phyloP scores from a whole-genome alignment of 2,797 vertebrate species.

The Acipenser oxyrinchus region DNA sequence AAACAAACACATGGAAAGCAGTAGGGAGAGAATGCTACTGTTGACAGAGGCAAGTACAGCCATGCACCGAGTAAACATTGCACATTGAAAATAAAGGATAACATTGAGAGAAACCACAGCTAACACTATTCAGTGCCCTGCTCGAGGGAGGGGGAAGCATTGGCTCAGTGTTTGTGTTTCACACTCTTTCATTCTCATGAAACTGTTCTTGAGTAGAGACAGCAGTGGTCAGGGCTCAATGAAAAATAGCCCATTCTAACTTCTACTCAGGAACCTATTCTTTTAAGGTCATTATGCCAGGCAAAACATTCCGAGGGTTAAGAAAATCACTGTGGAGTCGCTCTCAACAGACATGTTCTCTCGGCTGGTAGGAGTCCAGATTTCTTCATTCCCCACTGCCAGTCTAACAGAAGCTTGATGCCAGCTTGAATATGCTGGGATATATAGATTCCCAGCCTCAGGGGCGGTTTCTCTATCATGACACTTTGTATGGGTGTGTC shows the following conservation, averaged over 20 bases:
- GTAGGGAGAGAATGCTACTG: not conserved
- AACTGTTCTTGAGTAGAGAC: not conserved
- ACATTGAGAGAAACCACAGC: not conserved
- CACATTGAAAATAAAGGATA: not conserved
- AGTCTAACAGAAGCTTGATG: no score
- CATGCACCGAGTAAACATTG: not conserved
- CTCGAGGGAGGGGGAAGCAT: not conserved
- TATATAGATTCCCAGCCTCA: no score
- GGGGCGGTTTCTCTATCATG: no score
- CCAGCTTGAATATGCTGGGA: no score
- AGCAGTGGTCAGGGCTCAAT: not conserved
- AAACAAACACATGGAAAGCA: not conserved
- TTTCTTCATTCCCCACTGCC: no score
- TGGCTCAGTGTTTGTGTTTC: not conserved
- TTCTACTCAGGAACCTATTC: not conserved
- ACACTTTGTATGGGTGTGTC: not conserved
- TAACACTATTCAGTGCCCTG: not conserved
- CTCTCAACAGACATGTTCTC: no score
- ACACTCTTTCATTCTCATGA: not conserved
- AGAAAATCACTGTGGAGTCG: no score
- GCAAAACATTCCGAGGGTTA: no score
- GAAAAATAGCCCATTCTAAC: not conserved
- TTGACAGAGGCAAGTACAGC: not conserved
- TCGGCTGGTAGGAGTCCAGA: no score
- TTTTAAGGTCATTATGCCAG: not conserved